These are phyloP conservation scores for Liparis tanakae DNA, from an alignment of 2,797 vertebrate genomes.

Conservation along the genomic window DNA sequence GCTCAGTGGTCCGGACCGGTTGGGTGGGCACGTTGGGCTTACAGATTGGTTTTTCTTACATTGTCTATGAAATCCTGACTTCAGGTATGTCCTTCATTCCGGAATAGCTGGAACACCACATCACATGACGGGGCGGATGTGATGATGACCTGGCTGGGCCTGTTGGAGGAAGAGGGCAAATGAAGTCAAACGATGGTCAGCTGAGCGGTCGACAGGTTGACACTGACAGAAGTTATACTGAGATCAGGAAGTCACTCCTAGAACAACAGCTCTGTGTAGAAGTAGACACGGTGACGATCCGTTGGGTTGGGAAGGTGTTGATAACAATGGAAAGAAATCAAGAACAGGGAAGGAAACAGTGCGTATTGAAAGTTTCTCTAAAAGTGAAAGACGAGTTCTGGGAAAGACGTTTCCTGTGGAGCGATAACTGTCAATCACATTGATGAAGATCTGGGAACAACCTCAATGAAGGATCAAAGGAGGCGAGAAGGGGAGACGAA, in stretches of 20 bases:
- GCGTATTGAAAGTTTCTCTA: background rate
- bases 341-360: too few species aligned
- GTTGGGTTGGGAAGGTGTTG: too few species aligned
- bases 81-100: background rate
- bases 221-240: background rate
- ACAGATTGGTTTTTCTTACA: background rate
- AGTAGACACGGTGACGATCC: too few species aligned
- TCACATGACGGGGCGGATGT: background rate
- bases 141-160: background rate
- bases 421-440: too few species aligned
- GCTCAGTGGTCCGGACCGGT: background rate
- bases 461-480: background rate
- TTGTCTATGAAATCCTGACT: background rate
- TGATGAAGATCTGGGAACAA: too few species aligned
- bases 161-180: background rate
- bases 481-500: background rate
- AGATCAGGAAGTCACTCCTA: background rate
- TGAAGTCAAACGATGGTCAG: background rate
- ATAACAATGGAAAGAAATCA: too few species aligned
- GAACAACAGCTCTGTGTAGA: background rate
- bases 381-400: background rate
- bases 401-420: background rate
- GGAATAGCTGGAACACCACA: background rate
- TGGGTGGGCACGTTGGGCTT: background rate
- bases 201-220: background rate